Percentiles rank a stretch among this genome's conserved stretches.
These are phyloP conservation scores for Capreolus pygargus DNA, from an alignment of 2,113 vertebrate genomes.

Conservation along the genomic window DNA sequence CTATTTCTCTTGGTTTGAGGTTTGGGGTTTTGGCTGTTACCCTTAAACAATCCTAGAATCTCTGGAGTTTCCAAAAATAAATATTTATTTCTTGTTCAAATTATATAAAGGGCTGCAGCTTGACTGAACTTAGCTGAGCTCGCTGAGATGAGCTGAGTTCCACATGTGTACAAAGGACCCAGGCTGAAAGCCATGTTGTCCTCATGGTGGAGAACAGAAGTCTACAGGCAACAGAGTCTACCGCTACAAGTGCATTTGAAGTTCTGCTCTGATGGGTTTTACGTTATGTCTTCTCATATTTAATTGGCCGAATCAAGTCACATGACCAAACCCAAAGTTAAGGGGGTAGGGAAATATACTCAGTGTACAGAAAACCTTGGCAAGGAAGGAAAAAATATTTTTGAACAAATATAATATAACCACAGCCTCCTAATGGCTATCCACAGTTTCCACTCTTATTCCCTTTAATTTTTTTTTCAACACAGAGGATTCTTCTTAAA, in stretches of 20 bases:
- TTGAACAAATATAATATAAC: neutral
- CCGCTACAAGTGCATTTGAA: neutral
- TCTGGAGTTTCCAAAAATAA: neutral
- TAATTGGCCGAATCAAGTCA: conserved; percentile 17
- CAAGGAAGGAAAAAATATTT: conserved; percentile 10
- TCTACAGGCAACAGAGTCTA: neutral
- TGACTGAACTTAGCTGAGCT: neutral
- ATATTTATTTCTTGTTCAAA: neutral
- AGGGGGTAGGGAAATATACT: neutral
- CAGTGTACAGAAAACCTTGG: neutral
- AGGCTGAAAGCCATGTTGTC: neutral
- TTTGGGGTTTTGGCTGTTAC: neutral
- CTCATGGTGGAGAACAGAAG: neutral
- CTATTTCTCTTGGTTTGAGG: neutral
- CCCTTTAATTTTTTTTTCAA: neutral
- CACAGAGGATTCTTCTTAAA: conserved; percentile 10
- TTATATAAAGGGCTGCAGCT: neutral
- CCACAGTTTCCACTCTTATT: neutral
- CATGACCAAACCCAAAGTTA: neutral
- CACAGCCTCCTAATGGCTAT: neutral
- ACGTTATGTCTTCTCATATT: neutral
- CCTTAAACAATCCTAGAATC: neutral
- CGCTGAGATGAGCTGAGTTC: neutral
- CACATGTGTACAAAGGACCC: neutral
- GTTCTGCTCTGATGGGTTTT: neutral